Evolutionary conservation across 2,888 invertebrate species (phyloP).

Genomic region (Hydraecia micacea): DNA sequence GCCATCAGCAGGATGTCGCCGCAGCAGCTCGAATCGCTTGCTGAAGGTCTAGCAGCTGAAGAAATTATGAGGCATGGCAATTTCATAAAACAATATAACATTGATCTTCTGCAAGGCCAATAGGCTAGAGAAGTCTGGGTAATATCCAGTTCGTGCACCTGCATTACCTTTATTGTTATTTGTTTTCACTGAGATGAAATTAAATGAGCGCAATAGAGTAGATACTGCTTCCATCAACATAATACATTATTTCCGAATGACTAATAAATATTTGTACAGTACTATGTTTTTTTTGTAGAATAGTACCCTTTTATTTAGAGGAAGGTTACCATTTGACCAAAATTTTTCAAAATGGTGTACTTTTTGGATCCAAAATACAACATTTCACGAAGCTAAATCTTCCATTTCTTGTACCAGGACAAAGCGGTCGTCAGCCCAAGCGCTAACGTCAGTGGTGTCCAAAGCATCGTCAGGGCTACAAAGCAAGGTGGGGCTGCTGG

Average conservation of each 20-base stretch:
- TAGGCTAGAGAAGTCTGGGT: background rate
- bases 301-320: background rate
- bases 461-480: constrained; percentile 88
- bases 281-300: background rate
- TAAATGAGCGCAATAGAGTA: background rate
- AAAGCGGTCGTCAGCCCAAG: constrained; percentile 87
- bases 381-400: background rate
- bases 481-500: constrained; percentile 89
- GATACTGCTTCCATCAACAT: too few species aligned
- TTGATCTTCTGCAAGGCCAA: background rate
- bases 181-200: background rate
- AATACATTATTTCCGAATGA: background rate
- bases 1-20: constrained; percentile 88
- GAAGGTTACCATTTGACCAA: background rate
- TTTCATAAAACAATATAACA: background rate
- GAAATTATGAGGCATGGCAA: constrained; percentile 87
- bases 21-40: constrained; percentile 85
- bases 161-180: background rate
- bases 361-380: background rate
- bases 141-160: background rate
- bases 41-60: constrained; percentile 87
- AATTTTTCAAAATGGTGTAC: background rate
- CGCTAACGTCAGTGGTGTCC: constrained; percentile 84
- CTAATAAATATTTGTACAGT: background rate
- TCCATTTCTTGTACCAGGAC: constrained; percentile 73